Conservation (phyloP, 2,888 invertebrate genomes). For the Drosophila diplacantha region DNA sequence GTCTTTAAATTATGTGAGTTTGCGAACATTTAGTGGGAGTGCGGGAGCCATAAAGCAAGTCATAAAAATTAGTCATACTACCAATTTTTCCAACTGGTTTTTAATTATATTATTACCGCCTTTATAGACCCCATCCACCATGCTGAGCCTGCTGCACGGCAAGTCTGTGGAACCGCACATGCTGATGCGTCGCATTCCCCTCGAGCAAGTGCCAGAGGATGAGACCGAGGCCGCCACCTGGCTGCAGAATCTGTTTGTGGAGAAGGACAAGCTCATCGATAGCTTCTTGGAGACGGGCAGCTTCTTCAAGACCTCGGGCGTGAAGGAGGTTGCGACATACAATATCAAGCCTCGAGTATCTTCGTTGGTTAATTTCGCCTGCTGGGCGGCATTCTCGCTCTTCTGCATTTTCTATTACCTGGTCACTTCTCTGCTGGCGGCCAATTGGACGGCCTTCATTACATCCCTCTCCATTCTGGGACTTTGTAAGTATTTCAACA, state of each 20-base stretch:
- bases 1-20: neutral
- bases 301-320: conserved; percentile 87
- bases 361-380: conserved; percentile 84
- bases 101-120: neutral
- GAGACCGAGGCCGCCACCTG: conserved; percentile 86
- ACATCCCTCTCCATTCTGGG: conserved; percentile 80
- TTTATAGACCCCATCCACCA: conserved; percentile 83
- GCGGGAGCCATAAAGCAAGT: neutral
- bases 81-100: neutral
- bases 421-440: conserved; percentile 63
- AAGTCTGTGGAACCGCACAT: conserved; percentile 85
- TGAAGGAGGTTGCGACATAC: conserved; percentile 82
- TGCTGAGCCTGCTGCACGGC: conserved; percentile 87
- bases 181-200: conserved; percentile 88
- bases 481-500: conserved; percentile 83
- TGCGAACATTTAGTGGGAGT: neutral
- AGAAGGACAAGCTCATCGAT: conserved; percentile 83
- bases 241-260: conserved; percentile 88
- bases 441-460: conserved; percentile 79
- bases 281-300: conserved; percentile 81
- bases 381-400: conserved; percentile 80
- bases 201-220: conserved; percentile 87
- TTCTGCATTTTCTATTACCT: conserved; percentile 72
- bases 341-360: conserved; percentile 81
- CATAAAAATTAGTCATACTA: conserved; percentile 2